Evolutionary conservation across 2,113 vertebrate genomes (phyloP), one percentile per base, ranked within the genome.

Genomic region (Ancistrus triradiatus): DNA sequence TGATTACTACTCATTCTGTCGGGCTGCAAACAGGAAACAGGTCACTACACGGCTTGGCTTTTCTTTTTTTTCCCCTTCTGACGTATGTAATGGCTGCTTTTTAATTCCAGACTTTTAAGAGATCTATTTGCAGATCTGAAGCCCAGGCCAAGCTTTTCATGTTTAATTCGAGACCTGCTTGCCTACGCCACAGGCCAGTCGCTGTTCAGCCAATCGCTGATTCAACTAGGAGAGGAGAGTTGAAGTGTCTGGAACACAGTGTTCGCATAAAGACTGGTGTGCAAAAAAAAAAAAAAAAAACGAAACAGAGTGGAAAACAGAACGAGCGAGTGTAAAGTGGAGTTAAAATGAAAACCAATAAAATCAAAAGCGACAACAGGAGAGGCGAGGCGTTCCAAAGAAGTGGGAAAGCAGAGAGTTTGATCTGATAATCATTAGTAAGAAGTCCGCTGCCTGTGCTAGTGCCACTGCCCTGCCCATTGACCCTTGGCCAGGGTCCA

Each of bases 351-450:
- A n/a, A n/a, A n/a, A n/a, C n/a, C n/a, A n/a, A n/a, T n/a, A n/a
- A n/a, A n/a, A n/a, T n/a, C n/a, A n/a, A n/a, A n/a, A n/a, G n/a
- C n/a, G n/a, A n/a, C n/a, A n/a, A n/a, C n/a, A n/a, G n/a, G n/a
- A n/a, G n/a, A n/a, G n/a, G n/a, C n/a, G n/a, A n/a, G n/a, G n/a
- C n/a, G 53, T 67, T 49, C 52, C 38, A 50, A 44, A 14, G 63
- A 71, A 27, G 70, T 51, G 7, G 25, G 70, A 46, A 74, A 74
- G 52, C 65, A 65, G 62, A 74, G 53, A 70, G 60, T 19, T 55
- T 52, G 53, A 49, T 43, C 55, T 68, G 49, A 70, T 81, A 61
- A 75, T 57, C 55, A 76, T 80, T 73, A 81, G 69, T 70, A 59
- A 69, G 15, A 44, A 66, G 61, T 33, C 25, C 48, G 31, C 18